phyloP scores from a whole-genome alignment of 2,113 vertebrate species.

The Galeopterus variegatus region DNA sequence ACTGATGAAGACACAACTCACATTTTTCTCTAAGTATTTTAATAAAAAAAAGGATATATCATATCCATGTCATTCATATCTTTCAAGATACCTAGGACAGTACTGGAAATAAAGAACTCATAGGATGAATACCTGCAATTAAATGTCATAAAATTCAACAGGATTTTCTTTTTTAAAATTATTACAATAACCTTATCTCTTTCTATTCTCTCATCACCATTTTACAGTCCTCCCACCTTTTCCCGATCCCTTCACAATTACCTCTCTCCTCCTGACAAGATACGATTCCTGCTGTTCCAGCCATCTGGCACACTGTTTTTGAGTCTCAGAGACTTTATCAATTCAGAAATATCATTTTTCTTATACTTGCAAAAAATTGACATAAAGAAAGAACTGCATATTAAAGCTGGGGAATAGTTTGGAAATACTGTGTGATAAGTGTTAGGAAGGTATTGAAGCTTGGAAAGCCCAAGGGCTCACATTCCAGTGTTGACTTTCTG shows the following conservation, averaged over 20 bases:
- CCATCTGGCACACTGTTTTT: slow-evolving; percentile 68
- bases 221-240: background rate
- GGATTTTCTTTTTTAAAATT: slow-evolving; percentile 18
- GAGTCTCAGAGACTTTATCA: slow-evolving; percentile 60
- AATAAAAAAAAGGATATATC: background rate
- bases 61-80: background rate
- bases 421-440: background rate
- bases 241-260: slow-evolving; percentile 43
- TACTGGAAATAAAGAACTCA: slow-evolving; percentile 7
- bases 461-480: background rate
- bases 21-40: background rate
- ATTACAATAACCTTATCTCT: background rate
- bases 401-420: slow-evolving; percentile 7
- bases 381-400: slow-evolving; percentile 25
- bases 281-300: slow-evolving; percentile 52
- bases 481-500: background rate
- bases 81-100: background rate
- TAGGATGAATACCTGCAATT: background rate
- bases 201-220: background rate
- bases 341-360: slow-evolving; percentile 65
- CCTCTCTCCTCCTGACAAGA: slow-evolving; percentile 62
- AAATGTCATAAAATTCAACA: slow-evolving; percentile 51
- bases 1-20: background rate
- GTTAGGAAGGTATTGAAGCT: background rate
- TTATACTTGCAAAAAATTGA: slow-evolving; percentile 58